Evolutionary conservation across 1,140 invertebrate genomes (phyloP).

Genomic region (Leucophenga varia): DNA sequence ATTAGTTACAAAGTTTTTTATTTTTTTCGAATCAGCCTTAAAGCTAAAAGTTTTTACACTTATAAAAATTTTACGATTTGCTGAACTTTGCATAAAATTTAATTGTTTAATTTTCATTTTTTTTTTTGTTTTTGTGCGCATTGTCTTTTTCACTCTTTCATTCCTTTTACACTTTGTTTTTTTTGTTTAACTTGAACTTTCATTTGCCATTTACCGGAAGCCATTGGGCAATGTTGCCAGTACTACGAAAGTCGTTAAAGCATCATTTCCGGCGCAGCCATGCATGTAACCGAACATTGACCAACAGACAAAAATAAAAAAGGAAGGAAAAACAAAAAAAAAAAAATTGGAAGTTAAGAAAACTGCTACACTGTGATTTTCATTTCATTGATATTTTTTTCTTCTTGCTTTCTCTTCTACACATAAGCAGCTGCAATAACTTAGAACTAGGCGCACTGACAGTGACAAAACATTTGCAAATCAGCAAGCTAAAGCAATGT

Average conservation of each 20-base stretch:
- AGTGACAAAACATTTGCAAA: too few relatives aligned
- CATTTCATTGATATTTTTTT: too few relatives aligned
- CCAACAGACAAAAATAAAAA: too few relatives aligned
- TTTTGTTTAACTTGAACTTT: not conserved
- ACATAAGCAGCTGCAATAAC: too few relatives aligned
- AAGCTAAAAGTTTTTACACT: too few relatives aligned
- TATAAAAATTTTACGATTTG: conserved; percentile 1
- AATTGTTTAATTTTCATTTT: conserved; percentile 17
- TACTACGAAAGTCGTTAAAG: conserved; percentile 36
- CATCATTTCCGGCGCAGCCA: conserved; percentile 45
- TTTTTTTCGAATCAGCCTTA: too few relatives aligned
- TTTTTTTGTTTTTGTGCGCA: conserved; percentile 8
- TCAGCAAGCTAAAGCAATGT: too few relatives aligned
- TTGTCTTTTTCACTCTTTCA: conserved; percentile 25
- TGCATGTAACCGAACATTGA: conserved; percentile 36
- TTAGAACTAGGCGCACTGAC: too few relatives aligned
- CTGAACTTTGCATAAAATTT: conserved; percentile 9
- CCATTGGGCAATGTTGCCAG: conserved; percentile 4
- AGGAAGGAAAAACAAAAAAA: conserved; percentile 8
- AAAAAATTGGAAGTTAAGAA: too few relatives aligned
- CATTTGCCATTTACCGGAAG: conserved; percentile 14
- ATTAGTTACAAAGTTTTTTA: too few relatives aligned
- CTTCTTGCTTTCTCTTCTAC: too few relatives aligned
- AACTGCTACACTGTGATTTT: conserved; percentile 11
- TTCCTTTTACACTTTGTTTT: conserved; percentile 4